phyloP scores from a whole-genome alignment of 2,113 vertebrate genomes.

The Psittacara wagleri region DNA sequence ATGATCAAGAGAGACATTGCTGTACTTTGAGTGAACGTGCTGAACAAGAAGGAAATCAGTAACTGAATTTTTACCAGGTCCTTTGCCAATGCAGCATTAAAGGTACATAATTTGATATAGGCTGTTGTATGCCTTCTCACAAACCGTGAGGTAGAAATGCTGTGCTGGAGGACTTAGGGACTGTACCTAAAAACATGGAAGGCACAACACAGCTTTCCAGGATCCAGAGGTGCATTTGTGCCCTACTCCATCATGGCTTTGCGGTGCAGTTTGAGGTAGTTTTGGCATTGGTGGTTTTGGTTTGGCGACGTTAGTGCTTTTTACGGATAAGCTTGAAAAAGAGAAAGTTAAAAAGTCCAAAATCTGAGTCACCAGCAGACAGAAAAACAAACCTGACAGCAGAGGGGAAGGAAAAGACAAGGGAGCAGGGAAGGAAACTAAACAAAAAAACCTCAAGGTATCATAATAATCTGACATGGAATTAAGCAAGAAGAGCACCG shows the following conservation, averaged over 20 bases:
- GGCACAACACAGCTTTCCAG: background rate
- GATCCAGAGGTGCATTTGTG: background rate
- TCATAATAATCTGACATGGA: background rate
- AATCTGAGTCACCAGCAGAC: background rate
- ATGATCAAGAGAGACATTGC: constrained; percentile 5
- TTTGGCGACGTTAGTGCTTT: background rate
- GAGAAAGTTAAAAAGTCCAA: background rate
- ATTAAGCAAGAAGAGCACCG: background rate
- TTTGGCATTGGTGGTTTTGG: background rate
- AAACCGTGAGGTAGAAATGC: background rate
- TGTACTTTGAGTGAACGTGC: constrained; percentile 3
- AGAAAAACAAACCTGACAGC: background rate
- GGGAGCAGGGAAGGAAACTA: background rate
- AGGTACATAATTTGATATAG: background rate
- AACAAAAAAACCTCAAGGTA: background rate
- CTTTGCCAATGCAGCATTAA: background rate
- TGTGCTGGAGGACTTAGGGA: background rate
- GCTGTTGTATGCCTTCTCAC: background rate
- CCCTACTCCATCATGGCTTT: background rate
- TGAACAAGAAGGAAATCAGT: background rate
- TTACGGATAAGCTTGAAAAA: background rate
- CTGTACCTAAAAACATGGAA: background rate
- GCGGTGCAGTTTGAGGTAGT: background rate
- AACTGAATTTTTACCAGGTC: background rate
- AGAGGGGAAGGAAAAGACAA: background rate